phyloP scores from a whole-genome alignment of 2,113 vertebrate genomes.

The Hystrix brachyura region DNA sequence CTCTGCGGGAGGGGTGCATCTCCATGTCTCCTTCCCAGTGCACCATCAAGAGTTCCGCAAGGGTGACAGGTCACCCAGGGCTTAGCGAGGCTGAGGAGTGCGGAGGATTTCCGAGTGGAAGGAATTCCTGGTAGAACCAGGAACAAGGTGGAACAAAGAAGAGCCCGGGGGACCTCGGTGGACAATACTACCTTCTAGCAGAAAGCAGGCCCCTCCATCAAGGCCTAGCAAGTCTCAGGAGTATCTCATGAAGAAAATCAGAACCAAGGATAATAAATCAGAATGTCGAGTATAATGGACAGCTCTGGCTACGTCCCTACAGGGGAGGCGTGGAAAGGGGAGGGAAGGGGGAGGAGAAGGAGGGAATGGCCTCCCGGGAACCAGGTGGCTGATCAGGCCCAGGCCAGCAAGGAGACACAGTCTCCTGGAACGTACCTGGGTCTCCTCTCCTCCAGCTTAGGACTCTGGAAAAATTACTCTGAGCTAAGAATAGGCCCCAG shows the following conservation, averaged over 20 bases:
- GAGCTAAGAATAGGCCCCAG: slow-evolving; percentile 78
- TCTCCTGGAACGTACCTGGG: slow-evolving; percentile 76
- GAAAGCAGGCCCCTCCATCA: not conserved
- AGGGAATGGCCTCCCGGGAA: not conserved
- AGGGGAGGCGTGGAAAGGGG: not conserved
- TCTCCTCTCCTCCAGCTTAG: slow-evolving; percentile 49
- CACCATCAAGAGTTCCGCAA: not conserved
- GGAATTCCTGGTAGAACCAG: not conserved
- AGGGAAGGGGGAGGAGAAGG: not conserved
- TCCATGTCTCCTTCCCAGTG: not conserved
- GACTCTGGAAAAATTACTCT: slow-evolving; percentile 78
- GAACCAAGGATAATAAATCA: slow-evolving; percentile 50
- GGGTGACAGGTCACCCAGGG: not conserved
- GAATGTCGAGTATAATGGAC: slow-evolving; percentile 44
- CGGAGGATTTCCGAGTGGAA: not conserved
- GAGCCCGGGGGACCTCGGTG: not conserved
- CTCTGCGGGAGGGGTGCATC: not conserved
- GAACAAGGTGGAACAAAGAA: not conserved
- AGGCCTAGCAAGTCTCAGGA: not conserved
- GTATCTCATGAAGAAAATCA: slow-evolving; percentile 49
- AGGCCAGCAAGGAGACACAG: slow-evolving; percentile 50
- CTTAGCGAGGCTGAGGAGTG: not conserved
- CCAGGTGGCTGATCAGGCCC: slow-evolving; percentile 27
- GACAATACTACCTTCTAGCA: not conserved
- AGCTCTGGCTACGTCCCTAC: slow-evolving; percentile 61